phyloP scores from a whole-genome alignment of 2,797 vertebrate species.

The Graptemys geographica region DNA sequence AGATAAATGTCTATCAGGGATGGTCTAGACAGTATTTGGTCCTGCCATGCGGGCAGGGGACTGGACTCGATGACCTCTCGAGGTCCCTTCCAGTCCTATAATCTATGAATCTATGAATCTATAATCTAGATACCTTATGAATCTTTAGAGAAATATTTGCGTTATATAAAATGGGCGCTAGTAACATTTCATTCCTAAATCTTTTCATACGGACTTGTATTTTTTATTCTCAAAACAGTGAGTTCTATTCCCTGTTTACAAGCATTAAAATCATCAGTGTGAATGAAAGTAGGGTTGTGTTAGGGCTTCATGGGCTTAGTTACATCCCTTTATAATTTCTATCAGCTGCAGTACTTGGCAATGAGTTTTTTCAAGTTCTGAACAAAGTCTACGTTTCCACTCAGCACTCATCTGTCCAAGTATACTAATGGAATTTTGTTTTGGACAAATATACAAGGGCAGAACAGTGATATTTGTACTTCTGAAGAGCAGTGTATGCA shows the following conservation, averaged over 20 bases:
- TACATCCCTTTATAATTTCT: constrained; percentile 19
- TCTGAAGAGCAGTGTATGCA: neutral
- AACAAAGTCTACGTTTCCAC: neutral
- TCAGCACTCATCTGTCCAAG: neutral
- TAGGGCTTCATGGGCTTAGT: neutral
- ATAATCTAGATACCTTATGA: neutral
- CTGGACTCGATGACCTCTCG: too few species aligned
- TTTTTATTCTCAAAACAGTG: neutral
- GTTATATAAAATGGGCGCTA: constrained; percentile 13
- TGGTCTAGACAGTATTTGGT: too few species aligned
- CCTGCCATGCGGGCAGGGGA: too few species aligned
- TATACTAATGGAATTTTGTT: neutral
- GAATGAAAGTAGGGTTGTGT: neutral
- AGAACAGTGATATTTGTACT: neutral
- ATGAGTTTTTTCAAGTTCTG: neutral
- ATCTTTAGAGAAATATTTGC: constrained; percentile 1
- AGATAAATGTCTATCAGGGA: too few species aligned
- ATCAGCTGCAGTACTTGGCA: neutral
- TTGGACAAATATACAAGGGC: neutral
- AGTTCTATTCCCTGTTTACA: constrained; percentile 3
- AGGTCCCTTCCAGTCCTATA: too few species aligned
- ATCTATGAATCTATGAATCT: too few species aligned
- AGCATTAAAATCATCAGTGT: neutral
- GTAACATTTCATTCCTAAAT: constrained; percentile 34
- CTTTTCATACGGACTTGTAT: neutral